Evolutionary conservation across 2,888 invertebrate genomes (phyloP).

Genomic region (Himalopsyche kuldschensis): DNA sequence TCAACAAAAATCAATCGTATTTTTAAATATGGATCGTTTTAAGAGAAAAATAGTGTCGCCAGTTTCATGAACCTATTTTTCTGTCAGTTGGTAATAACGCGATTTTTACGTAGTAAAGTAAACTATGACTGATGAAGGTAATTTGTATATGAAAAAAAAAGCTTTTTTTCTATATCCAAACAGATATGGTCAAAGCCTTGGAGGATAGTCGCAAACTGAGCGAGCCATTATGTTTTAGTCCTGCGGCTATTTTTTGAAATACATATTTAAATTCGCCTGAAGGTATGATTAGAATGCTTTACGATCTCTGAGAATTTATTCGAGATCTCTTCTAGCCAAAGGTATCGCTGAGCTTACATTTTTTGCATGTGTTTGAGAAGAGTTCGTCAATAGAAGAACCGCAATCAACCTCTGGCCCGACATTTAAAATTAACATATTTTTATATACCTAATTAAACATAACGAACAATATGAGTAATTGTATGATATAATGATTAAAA

Average conservation of each 20-base stretch:
- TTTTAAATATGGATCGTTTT: background rate
- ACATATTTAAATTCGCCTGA: background rate
- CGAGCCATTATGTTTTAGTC: background rate
- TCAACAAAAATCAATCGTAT: too few relatives aligned
- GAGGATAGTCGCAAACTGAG: background rate
- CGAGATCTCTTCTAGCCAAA: background rate
- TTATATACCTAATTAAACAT: too few relatives aligned
- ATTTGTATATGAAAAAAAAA: background rate
- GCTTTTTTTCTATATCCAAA: background rate
- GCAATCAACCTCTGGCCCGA: background rate
- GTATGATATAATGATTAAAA: too few relatives aligned
- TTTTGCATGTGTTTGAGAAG: background rate
- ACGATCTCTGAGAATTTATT: background rate
- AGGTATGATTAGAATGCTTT: background rate
- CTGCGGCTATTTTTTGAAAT: background rate
- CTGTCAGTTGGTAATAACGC: background rate
- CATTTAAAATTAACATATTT: background rate
- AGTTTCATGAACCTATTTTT: background rate
- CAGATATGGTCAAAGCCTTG: background rate
- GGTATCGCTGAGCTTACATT: background rate
- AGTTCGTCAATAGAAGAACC: background rate
- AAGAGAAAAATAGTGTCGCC: background rate
- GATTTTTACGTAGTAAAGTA: background rate
- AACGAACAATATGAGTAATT: too few relatives aligned
- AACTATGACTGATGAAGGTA: background rate